Conservation (phyloP, 2,113 vertebrate genomes). For the Megalops atlanticus region DNA sequence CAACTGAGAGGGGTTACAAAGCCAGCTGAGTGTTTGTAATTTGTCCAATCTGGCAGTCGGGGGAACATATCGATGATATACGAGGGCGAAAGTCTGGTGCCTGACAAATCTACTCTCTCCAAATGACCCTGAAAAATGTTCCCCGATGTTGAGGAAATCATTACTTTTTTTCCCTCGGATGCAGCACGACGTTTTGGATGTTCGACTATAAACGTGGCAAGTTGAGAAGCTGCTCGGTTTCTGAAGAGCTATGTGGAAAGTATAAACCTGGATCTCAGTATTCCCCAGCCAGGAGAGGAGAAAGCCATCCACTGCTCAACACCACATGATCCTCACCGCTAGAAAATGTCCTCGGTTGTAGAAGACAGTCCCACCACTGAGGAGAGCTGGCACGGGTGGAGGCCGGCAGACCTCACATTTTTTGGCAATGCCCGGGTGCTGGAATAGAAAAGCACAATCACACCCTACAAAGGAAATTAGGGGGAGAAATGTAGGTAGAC, state of each 20-base stretch:
- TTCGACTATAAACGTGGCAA: neutral
- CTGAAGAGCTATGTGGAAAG: conserved; percentile 7
- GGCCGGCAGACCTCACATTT: neutral
- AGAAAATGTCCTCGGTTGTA: neutral
- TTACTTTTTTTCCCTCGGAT: no score
- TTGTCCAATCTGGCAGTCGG: no score
- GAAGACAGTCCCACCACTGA: neutral
- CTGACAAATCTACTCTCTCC: neutral
- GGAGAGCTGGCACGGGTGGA: neutral
- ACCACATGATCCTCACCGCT: neutral
- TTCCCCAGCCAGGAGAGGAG: neutral
- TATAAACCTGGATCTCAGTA: neutral
- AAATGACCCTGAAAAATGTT: conserved; percentile 1
- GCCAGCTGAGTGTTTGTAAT: no score
- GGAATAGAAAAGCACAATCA: neutral
- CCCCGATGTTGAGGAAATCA: neutral
- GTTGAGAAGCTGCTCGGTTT: neutral
- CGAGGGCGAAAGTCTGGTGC: neutral
- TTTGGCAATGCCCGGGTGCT: neutral
- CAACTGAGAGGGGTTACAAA: no score
- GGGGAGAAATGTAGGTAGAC: neutral
- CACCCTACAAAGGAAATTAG: neutral
- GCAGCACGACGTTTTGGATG: neutral
- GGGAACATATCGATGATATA: neutral
- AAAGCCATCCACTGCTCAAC: neutral